These are phyloP conservation scores for Ceraclea dissimilis DNA, from an alignment of 2,888 invertebrate species.

Conservation along the genomic window DNA sequence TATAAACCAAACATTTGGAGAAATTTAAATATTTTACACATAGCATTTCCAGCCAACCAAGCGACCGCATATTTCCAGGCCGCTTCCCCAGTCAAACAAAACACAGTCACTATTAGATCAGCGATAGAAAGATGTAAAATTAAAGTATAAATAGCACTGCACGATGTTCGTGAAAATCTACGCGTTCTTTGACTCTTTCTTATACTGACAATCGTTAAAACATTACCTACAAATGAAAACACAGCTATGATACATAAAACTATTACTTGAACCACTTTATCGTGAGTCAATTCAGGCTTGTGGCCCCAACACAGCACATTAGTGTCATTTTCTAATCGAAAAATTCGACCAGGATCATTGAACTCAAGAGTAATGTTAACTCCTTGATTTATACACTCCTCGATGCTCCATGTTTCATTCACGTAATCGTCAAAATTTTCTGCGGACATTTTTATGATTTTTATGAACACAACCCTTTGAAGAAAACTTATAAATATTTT, in stretches of 20 bases:
- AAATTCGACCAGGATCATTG: neutral
- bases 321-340: constrained; percentile 32
- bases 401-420: constrained; percentile 1
- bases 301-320: constrained; percentile 49
- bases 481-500: neutral
- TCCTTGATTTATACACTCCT: constrained; percentile 2
- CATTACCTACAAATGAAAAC: constrained; percentile 65
- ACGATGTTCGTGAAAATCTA: constrained; percentile 51
- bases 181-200: constrained; percentile 53
- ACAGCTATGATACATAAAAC: constrained; percentile 63
- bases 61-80: constrained; percentile 74
- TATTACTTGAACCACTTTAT: constrained; percentile 57
- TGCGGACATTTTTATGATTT: neutral
- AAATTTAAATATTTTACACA: constrained; percentile 75
- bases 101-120: constrained; percentile 72
- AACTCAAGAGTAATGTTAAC: neutral
- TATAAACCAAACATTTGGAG: constrained; percentile 77
- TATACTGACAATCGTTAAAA: constrained; percentile 71
- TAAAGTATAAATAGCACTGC: constrained; percentile 67
- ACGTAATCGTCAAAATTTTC: neutral
- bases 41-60: constrained; percentile 70
- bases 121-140: constrained; percentile 78
- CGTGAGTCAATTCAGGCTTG: constrained; percentile 59
- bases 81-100: constrained; percentile 74
- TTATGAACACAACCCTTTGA: neutral